A percentile compares a stretch with the other conserved stretches of the same genome.
Conservation (phyloP, 2,888 invertebrate species). For the Machimus atricapillus region DNA sequence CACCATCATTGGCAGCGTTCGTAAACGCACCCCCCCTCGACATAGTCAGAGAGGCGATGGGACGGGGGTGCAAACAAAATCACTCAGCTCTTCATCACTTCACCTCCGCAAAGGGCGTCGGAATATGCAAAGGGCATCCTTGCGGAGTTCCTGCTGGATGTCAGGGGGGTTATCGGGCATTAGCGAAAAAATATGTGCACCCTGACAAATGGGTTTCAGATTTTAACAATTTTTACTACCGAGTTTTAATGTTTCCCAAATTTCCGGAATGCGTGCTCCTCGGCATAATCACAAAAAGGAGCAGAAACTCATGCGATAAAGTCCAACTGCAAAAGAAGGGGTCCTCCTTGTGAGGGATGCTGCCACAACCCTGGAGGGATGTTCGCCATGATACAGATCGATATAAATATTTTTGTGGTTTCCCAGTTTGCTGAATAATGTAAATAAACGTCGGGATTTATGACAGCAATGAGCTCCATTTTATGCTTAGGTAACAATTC, state of each 20-base stretch:
- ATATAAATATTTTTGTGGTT: background rate
- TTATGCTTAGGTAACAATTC: constrained; percentile 1
- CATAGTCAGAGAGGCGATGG: background rate
- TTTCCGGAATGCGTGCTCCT: background rate
- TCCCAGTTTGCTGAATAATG: background rate
- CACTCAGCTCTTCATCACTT: constrained; percentile 29
- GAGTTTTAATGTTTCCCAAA: background rate
- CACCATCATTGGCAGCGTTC: constrained; percentile 28
- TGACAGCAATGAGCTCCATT: background rate
- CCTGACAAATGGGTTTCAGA: constrained; percentile 1
- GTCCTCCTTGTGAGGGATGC: background rate
- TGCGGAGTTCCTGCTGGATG: background rate
- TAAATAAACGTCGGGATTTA: constrained; percentile 14
- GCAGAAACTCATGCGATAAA: background rate
- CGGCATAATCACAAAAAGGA: background rate
- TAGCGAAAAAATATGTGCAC: background rate
- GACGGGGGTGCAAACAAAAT: constrained; percentile 21
- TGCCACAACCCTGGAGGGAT: background rate
- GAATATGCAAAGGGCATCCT: constrained; percentile 9
- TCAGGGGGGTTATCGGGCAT: background rate
- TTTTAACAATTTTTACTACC: constrained; percentile 10
- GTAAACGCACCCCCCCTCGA: constrained; percentile 9
- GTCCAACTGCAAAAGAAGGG: background rate
- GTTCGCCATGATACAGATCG: background rate
- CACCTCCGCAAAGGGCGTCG: background rate